A percentile compares a stretch with the other conserved stretches of the same genome.
Evolutionary conservation across 1,140 invertebrate genomes (phyloP).

Genomic region (Ceratosolen solmsi): DNA sequence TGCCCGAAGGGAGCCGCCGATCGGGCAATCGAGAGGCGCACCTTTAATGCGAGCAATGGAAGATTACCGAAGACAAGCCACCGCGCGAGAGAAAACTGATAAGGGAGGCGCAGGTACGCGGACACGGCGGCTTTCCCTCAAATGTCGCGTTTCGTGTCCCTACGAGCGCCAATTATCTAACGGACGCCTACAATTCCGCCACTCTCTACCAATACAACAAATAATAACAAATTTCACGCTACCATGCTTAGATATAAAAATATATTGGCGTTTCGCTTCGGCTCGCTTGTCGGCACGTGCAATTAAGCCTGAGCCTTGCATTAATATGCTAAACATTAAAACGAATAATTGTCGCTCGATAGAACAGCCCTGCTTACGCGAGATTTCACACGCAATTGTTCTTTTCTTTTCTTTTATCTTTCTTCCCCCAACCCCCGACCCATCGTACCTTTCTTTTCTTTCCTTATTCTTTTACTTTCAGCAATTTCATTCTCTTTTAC

Average conservation of each 20-base stretch:
- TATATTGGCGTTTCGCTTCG: slow-evolving; percentile 49
- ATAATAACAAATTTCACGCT: slow-evolving; percentile 51
- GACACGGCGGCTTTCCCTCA: slow-evolving; percentile 20
- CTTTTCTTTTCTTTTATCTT: not conserved
- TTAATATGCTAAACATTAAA: slow-evolving; percentile 48
- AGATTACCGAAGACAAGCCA: not conserved
- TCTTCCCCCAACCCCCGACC: too few species aligned
- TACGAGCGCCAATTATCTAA: not conserved
- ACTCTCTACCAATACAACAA: slow-evolving; percentile 48
- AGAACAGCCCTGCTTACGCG: slow-evolving; percentile 43
- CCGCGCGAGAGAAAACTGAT: not conserved
- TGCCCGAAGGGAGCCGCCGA: not conserved
- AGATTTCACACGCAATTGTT: slow-evolving; percentile 2
- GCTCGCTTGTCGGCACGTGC: slow-evolving; percentile 44
- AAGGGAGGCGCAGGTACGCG: not conserved
- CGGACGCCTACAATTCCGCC: slow-evolving; percentile 19
- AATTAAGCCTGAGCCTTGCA: slow-evolving; percentile 38
- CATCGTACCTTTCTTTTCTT: not conserved
- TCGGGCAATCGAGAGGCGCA: not conserved
- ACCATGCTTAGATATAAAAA: slow-evolving; percentile 51
- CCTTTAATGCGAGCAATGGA: slow-evolving; percentile 16
- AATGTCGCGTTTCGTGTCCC: not conserved
- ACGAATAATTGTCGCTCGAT: slow-evolving; percentile 47
- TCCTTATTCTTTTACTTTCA: slow-evolving; percentile 23
- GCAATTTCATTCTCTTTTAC: slow-evolving; percentile 7